These are phyloP conservation scores for Poeciliopsis turneri DNA, from an alignment of 2,797 vertebrate species.

Conservation along the genomic window DNA sequence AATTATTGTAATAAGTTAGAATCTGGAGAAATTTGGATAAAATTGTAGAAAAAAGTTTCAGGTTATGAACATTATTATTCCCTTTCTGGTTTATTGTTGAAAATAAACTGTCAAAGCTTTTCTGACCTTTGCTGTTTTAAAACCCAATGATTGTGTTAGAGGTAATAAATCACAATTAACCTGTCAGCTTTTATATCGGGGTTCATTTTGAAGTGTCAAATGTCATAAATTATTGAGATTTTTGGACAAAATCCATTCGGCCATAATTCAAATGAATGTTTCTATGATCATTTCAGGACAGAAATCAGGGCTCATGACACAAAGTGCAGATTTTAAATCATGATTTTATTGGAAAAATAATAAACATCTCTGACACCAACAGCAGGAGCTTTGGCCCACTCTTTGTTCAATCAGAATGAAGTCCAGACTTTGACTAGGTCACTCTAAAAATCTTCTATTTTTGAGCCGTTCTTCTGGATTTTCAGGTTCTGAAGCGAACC, in stretches of 20 bases:
- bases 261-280: too few relatives aligned
- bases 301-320: neutral
- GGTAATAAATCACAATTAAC: too few relatives aligned
- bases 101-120: too few relatives aligned
- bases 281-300: neutral
- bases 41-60: neutral
- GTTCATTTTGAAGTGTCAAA: neutral
- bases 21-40: neutral
- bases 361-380: neutral
- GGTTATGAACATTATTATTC: neutral
- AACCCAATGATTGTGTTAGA: too few relatives aligned
- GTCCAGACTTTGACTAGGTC: conserved; percentile 1
- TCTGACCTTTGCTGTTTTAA: too few relatives aligned
- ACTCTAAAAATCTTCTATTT: neutral
- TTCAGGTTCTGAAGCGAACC: neutral
- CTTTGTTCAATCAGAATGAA: neutral
- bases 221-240: neutral
- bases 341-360: neutral
- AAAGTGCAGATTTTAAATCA: neutral
- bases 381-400: neutral
- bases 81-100: too few relatives aligned
- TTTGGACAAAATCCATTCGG: too few relatives aligned
- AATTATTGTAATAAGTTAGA: neutral
- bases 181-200: too few relatives aligned
- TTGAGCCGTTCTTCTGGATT: neutral